Conservation (phyloP, 2,888 invertebrate species). For the Melangyna quadrimaculata region DNA sequence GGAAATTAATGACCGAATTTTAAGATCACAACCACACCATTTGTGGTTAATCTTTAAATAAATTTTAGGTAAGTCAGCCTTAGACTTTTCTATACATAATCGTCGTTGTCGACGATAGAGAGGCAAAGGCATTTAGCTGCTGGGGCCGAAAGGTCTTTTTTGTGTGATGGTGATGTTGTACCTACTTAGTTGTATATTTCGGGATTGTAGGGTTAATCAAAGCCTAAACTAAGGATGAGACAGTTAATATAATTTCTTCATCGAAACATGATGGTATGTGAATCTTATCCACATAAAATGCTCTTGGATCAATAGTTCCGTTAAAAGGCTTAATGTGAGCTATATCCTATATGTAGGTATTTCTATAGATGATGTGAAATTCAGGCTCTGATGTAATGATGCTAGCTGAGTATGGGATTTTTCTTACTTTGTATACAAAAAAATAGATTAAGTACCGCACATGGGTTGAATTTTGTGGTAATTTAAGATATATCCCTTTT, state of each 20-base stretch:
- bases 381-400: not conserved
- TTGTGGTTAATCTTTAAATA: slow-evolving; percentile 51
- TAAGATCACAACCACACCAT: slow-evolving; percentile 57
- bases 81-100: not conserved
- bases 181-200: not conserved
- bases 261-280: not conserved
- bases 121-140: slow-evolving; percentile 28
- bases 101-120: not conserved
- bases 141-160: slow-evolving; percentile 4
- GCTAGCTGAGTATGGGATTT: not conserved
- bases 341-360: not conserved
- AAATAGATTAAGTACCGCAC: slow-evolving; percentile 11
- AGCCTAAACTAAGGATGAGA: slow-evolving; percentile 37
- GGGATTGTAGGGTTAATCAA: slow-evolving; percentile 59
- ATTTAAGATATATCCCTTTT: not conserved
- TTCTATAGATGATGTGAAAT: not conserved
- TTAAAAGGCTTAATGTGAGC: not conserved
- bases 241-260: slow-evolving; percentile 47
- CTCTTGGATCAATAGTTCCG: slow-evolving; percentile 38
- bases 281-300: not conserved
- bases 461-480: slow-evolving; percentile 9
- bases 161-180: slow-evolving; percentile 29
- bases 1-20: slow-evolving; percentile 71
- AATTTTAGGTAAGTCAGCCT: slow-evolving; percentile 41
- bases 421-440: not conserved